A percentile compares a stretch with the other conserved stretches of the same genome.
phyloP scores from a whole-genome alignment of 2,797 vertebrate genomes.

The Coccyzus lansbergi region DNA sequence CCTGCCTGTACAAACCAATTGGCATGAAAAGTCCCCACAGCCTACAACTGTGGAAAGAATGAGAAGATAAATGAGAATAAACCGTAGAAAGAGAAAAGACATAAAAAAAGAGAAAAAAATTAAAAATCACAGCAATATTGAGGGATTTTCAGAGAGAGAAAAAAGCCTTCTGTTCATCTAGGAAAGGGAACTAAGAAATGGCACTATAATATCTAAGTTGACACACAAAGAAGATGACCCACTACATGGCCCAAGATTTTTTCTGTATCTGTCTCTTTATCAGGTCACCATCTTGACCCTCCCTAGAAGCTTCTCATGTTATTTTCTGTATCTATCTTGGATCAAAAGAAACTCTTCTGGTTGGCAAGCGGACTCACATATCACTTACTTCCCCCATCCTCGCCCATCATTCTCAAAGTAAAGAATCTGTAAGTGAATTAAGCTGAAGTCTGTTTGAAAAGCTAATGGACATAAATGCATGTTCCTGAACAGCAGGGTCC shows the following conservation, averaged over 20 bases:
- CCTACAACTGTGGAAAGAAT: not conserved
- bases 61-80: not conserved
- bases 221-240: not conserved
- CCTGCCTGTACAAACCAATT: not conserved
- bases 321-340: not conserved
- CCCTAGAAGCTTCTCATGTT: not conserved
- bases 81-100: not conserved
- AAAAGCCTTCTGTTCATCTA: not conserved
- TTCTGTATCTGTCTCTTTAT: not conserved
- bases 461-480: not conserved
- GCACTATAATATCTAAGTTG: not conserved
- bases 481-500: not conserved
- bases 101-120: not conserved
- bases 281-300: not conserved
- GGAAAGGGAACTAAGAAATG: not conserved
- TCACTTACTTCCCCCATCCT: fast-evolving
- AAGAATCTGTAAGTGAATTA: not conserved
- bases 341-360: not conserved
- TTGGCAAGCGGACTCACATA: not conserved
- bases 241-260: not conserved
- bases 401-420: not conserved
- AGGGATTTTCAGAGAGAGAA: not conserved
- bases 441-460: not conserved
- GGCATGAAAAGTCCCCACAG: not conserved
- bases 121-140: not conserved